phyloP scores from a whole-genome alignment of 2,797 vertebrate species.

The Balearica regulorum region DNA sequence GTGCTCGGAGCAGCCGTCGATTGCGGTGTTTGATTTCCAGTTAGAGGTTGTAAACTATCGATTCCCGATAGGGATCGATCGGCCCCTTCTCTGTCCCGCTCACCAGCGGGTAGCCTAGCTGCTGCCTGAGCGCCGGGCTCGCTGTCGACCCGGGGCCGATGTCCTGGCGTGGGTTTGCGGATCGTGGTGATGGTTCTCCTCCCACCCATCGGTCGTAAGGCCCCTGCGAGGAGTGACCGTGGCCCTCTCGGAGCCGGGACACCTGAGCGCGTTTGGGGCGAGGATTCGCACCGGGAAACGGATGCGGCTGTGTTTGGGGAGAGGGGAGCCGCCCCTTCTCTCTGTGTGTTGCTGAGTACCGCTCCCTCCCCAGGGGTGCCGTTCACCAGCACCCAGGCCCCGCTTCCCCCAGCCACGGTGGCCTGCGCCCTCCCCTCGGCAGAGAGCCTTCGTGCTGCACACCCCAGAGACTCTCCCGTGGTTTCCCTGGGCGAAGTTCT shows the following conservation, averaged over 20 bases:
- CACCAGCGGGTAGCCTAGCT: background rate
- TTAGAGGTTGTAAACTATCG: slow-evolving; percentile 20
- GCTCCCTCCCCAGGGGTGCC: background rate
- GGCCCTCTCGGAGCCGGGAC: background rate
- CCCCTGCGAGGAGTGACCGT: background rate
- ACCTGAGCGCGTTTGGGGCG: background rate
- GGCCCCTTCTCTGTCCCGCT: background rate
- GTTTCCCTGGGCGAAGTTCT: background rate
- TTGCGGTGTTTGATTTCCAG: slow-evolving; percentile 12
- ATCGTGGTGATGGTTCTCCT: background rate
- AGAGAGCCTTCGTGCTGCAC: background rate
- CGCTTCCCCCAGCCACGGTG: background rate
- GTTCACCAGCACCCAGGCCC: background rate
- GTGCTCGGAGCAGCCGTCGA: background rate
- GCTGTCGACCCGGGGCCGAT: background rate
- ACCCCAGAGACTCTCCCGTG: background rate
- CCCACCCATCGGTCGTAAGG: background rate
- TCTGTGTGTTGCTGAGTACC: background rate
- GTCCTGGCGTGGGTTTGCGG: background rate
- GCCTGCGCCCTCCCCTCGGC: background rate
- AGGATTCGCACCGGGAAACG: background rate
- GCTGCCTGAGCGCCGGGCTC: background rate
- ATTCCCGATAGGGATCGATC: background rate
- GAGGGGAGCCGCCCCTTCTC: background rate
- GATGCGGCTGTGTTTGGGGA: background rate